phyloP scores from a whole-genome alignment of 2,113 vertebrate genomes.

The Apeltes quadracus region DNA sequence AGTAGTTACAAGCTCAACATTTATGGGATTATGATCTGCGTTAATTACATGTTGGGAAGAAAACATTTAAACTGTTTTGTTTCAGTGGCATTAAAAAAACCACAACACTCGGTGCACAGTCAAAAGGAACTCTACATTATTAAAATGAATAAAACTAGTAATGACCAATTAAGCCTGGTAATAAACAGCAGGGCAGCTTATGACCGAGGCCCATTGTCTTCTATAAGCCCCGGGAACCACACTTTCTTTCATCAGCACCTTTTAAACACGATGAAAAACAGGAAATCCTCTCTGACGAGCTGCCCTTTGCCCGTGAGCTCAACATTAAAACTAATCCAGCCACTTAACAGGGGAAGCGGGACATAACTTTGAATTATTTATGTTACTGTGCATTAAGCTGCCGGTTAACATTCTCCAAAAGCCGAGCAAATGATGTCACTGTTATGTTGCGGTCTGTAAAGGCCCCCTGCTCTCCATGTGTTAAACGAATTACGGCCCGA shows the following conservation, averaged over 20 bases:
- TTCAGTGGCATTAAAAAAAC: constrained; percentile 39
- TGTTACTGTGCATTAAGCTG: constrained; percentile 71
- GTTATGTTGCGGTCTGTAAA: constrained; percentile 67
- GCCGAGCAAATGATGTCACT: constrained; percentile 72
- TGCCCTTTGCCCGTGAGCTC: constrained; percentile 50
- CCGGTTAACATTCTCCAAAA: constrained; percentile 71
- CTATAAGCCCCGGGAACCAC: constrained; percentile 41
- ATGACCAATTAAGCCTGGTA: constrained; percentile 52
- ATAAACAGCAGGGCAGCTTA: constrained; percentile 59
- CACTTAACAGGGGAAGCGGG: constrained; percentile 63
- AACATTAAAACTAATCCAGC: constrained; percentile 70
- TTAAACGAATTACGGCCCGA: constrained; percentile 76
- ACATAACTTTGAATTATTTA: constrained; percentile 76
- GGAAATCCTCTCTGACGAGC: constrained; percentile 41
- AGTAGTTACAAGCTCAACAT: constrained; percentile 24
- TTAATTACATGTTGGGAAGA: constrained; percentile 32
- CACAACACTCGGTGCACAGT: constrained; percentile 10
- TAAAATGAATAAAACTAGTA: constrained; percentile 60
- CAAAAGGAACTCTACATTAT: constrained; percentile 47
- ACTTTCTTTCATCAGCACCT: constrained; percentile 62
- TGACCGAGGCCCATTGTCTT: constrained; percentile 44
- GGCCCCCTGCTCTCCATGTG: constrained; percentile 69
- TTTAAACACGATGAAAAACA: constrained; percentile 59
- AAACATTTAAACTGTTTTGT: constrained; percentile 29
- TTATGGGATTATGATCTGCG: constrained; percentile 24